phyloP scores from a whole-genome alignment of 1,140 invertebrate species.

The Musca vetustissima region DNA sequence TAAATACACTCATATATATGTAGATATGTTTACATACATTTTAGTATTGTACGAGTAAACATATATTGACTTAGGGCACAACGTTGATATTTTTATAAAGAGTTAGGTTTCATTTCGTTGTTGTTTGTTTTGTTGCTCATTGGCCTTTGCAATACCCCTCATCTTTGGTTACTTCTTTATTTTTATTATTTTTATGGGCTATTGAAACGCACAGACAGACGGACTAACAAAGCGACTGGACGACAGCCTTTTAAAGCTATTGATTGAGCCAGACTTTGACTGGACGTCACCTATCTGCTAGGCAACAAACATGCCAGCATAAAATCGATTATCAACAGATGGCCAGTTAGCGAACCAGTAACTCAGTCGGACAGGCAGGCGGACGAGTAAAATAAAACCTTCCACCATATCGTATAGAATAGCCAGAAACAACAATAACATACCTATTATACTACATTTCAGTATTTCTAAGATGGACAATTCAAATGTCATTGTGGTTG shows the following conservation, averaged over 20 bases:
- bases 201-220: not conserved
- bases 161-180: not conserved
- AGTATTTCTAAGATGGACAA: constrained; percentile 12
- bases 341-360: not conserved
- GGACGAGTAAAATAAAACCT: not conserved
- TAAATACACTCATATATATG: too few relatives aligned
- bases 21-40: not conserved
- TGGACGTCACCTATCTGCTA: too few relatives aligned
- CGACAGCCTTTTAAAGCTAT: too few relatives aligned
- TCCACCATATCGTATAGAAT: not conserved
- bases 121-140: not conserved
- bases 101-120: constrained; percentile 6
- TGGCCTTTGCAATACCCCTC: not conserved
- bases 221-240: too few relatives aligned
- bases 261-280: too few relatives aligned
- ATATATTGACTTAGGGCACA: not conserved
- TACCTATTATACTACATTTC: constrained; percentile 2
- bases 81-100: not conserved
- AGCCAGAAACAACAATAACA: not conserved
- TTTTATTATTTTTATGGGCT: constrained; percentile 19
- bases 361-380: too few relatives aligned
- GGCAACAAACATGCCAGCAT: constrained; percentile 9
- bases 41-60: not conserved
- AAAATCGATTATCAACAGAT: constrained; percentile 24
- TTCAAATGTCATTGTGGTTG: constrained; percentile 4